Base-by-base conservation (phyloP, 2,888 invertebrate species). In the Listrodromus nycthemerus region DNA sequence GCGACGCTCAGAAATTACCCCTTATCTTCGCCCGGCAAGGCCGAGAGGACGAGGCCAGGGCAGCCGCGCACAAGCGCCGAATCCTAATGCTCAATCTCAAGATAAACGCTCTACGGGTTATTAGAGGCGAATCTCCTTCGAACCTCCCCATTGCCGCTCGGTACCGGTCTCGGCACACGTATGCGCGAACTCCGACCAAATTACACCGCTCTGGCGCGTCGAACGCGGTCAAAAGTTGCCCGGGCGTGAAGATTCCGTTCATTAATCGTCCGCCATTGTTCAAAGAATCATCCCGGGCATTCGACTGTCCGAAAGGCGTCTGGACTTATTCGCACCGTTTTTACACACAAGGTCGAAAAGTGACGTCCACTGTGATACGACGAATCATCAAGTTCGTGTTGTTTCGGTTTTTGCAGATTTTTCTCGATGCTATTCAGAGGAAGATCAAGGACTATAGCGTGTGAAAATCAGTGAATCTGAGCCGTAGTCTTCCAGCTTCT, bases 61-160 rank as follows among this genome's bases (percentile, higher is more conserved):
- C 48, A 63, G 52, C 63, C 41, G 58, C 88, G 81, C 87, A 86
- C 89, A 88, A 89, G 52, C 80, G 89, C 89, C 90, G 91, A 90
- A 91, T 92, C 92, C 90, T 91, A 91, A 91, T 91, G 91, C 91
- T 90, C 91, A 91, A 91, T 91, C 91, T 91, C 89, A 88, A 92
- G 91, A 92, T 92, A 92, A 92, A 92, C 92, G 92, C 86, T 88
- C 90, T 76, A 80, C 85, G 84, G 86, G 85, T 88, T 89, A 88
- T 89, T 88, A 89, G 87, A 86, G 86, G 79, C 85, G 80, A 79
- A 83, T 80, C 70, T 74, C 30, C 41, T 74, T 69, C 69, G 67
- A 67, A 33, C 78, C 75, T 67, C 67, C 70, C 69, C n/a, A n/a
- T n/a, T n/a, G n/a, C 61, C 30, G 52, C 19, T 1, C 21, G 52